Evolutionary conservation across 2,797 vertebrate species (phyloP).

Genomic region (Falco concolor): DNA sequence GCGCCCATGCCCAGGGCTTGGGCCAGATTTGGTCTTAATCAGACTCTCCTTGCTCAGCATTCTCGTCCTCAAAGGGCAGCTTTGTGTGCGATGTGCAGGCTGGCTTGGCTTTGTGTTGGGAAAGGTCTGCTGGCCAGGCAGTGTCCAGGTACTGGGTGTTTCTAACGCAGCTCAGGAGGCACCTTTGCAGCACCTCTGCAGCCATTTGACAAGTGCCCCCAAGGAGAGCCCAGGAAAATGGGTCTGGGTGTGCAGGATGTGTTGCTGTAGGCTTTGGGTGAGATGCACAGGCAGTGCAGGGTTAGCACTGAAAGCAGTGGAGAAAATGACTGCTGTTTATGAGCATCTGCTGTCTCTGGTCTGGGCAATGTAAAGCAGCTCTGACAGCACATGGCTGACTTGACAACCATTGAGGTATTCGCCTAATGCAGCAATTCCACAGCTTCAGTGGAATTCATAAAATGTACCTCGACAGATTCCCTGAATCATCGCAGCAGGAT

Average conservation of each 20-base stretch:
- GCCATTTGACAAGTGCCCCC: background rate
- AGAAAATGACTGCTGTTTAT: background rate
- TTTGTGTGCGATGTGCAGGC: accelerated
- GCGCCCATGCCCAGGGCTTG: background rate
- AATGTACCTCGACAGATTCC: background rate
- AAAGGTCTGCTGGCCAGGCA: background rate
- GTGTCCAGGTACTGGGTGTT: accelerated
- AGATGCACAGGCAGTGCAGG: background rate
- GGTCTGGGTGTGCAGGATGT: background rate
- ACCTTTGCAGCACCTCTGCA: background rate
- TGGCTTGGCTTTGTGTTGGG: background rate
- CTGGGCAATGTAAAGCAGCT: background rate
- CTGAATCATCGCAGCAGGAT: background rate
- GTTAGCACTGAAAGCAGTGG: background rate
- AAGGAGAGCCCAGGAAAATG: background rate
- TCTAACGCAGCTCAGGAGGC: accelerated
- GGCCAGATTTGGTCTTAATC: background rate
- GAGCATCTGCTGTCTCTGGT: background rate
- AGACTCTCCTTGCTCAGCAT: accelerated
- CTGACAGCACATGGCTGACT: background rate
- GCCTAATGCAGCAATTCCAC: background rate
- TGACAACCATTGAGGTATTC: background rate
- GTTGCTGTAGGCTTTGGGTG: background rate
- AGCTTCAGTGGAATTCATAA: background rate
- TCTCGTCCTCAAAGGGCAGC: background rate